phyloP scores from a whole-genome alignment of 2,888 invertebrate genomes.

The Halictus ligatus region DNA sequence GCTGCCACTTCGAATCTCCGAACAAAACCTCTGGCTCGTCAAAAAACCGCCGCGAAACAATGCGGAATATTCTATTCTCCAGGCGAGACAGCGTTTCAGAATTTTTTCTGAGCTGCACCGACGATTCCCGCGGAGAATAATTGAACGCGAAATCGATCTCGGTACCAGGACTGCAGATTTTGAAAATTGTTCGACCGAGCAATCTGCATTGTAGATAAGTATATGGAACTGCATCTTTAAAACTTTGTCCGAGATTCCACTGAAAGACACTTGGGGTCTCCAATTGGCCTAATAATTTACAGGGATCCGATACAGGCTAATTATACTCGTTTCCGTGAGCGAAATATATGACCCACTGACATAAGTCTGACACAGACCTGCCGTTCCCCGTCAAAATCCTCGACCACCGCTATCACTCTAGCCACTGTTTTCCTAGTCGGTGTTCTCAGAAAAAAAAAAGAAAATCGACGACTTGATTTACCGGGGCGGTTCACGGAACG shows the following conservation, averaged over 20 bases:
- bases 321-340: neutral
- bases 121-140: no score
- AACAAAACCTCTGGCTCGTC: neutral
- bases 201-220: no score
- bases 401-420: constrained; percentile 4
- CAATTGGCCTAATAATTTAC: constrained; percentile 9
- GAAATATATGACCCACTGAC: neutral
- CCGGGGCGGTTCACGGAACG: neutral
- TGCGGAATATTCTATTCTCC: neutral
- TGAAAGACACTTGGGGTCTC: neutral
- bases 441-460: constrained; percentile 18
- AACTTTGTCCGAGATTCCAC: no score
- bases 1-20: neutral
- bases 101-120: no score
- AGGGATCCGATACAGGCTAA: neutral
- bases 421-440: constrained; percentile 28
- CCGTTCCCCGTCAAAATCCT: constrained; percentile 26
- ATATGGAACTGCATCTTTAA: no score
- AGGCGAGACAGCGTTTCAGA: neutral
- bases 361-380: constrained; percentile 12
- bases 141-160: no score
- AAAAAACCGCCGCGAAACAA: neutral
- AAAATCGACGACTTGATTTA: constrained; percentile 38
- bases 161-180: no score
- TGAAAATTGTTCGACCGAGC: no score